phyloP scores from a whole-genome alignment of 64 coral and sea anemone genomes.

The Dendrophyllia cribrosa region DNA sequence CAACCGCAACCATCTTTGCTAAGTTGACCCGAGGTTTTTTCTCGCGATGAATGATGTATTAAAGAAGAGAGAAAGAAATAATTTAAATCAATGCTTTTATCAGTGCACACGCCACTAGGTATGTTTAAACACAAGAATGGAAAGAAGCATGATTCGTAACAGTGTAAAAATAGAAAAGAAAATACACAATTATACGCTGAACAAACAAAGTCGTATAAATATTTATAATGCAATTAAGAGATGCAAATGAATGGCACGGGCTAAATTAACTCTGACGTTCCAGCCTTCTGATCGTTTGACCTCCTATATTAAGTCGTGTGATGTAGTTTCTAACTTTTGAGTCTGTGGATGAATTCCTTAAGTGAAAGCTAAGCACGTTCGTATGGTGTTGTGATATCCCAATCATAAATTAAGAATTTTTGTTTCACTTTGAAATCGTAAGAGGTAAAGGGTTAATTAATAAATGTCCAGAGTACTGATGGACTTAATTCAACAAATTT shows the following conservation, averaged over 20 bases:
- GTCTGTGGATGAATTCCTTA: neutral
- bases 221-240: slow-evolving; percentile 32
- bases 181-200: neutral
- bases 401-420: neutral
- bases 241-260: neutral
- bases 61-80: neutral
- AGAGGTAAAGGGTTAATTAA: too few relatives aligned
- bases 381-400: neutral
- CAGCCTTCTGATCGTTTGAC: too few relatives aligned
- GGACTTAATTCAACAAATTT: neutral
- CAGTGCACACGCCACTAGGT: neutral
- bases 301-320: too few relatives aligned
- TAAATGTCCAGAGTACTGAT: too few relatives aligned
- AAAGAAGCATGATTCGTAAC: neutral
- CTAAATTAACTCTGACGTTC: neutral
- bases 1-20: too few relatives aligned
- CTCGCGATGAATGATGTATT: neutral
- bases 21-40: neutral
- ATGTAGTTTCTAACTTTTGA: too few relatives aligned
- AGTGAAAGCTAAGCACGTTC: too few relatives aligned
- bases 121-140: neutral
- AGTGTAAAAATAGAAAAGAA: slow-evolving; percentile 10
- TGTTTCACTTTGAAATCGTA: too few relatives aligned
- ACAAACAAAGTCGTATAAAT: slow-evolving; percentile 3
- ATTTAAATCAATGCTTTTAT: neutral